Base-by-base conservation (phyloP, 2,888 invertebrate species). In the Crocallis elinguaria region DNA sequence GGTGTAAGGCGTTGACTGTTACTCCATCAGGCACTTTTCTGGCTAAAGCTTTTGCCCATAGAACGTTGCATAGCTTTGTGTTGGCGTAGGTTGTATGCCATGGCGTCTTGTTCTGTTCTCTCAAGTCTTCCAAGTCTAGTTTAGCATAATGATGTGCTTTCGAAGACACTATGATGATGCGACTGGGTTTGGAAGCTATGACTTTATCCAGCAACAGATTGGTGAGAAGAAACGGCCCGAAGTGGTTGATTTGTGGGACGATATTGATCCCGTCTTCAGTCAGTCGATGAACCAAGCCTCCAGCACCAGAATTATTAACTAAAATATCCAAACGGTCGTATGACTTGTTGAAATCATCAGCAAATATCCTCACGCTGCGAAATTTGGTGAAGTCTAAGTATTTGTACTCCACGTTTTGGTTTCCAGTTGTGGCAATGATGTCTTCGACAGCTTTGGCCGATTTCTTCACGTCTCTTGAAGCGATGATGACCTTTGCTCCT, bases 1-100 rank as follows among this genome's bases (percentile, higher is more conserved):
- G 98, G 84, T 97, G 97, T 39, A 97, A 80, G 60, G 94, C 94
- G 74, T 97, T 97, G 0, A 93, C 96, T 0, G 95, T 95, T 0
- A 97, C 94, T 2, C 94, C 94, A 8, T 67, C 65, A 1, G 86
- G 82, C 1, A 92, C 57, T 17, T 77, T 71, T 29, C 79, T 84
- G 0, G 82, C 79, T 9, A 92, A 71, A 3, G 88, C 90, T 41
- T 82, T 88, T 8, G 79, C 77, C 79, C 87, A 88, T 1, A 92
- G 63, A 0, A 92, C 57, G 32, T 86, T 77, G 55, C 78, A 86
- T 0, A 92, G 66, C 60, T 92, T 92, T 23, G 86, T 86, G 36
- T 85, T 86, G 11, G 66, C 60, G 54, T 92, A 92, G 4, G 94
- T 94, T 3, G 67, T 72, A 1, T 72, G 62, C 25, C 64, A 50